A percentile compares a stretch with the other conserved stretches of the same genome.
These are phyloP conservation scores for Barnardius zonarius DNA, from an alignment of 2,113 vertebrate genomes.

Conservation along the genomic window DNA sequence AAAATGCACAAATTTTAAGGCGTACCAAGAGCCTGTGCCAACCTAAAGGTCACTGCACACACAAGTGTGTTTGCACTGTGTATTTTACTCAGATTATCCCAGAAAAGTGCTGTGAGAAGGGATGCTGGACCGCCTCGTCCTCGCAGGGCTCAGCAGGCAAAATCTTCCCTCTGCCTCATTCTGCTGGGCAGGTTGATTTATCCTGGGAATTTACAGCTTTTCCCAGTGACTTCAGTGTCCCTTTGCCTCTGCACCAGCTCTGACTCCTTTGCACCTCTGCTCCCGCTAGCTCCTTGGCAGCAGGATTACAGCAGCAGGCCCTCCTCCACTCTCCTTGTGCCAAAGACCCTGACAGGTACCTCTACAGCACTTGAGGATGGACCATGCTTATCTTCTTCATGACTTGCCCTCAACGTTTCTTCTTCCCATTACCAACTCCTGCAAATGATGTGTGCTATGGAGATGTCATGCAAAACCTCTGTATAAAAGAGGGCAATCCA, in stretches of 20 bases:
- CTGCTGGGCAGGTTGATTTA: background rate
- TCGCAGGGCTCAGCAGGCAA: background rate
- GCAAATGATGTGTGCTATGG: background rate
- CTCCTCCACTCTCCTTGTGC: background rate
- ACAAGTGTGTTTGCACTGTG: background rate
- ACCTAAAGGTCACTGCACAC: background rate
- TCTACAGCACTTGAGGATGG: background rate
- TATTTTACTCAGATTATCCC: background rate
- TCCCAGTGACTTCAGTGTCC: background rate
- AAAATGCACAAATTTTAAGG: background rate
- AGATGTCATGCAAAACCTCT: background rate
- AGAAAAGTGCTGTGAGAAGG: background rate
- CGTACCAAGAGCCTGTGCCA: background rate
- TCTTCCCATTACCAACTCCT: background rate
- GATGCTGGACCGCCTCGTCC: background rate
- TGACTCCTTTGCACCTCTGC: background rate
- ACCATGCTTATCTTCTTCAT: background rate
- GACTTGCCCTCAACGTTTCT: background rate
- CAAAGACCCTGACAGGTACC: background rate
- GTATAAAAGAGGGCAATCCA: background rate
- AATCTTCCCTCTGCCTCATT: background rate
- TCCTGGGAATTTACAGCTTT: background rate
- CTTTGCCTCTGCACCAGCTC: background rate
- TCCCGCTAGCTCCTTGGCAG: background rate
- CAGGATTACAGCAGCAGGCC: background rate